Base-by-base conservation (phyloP, 1,140 invertebrate species). In the Zelostemma sp. region DNA sequence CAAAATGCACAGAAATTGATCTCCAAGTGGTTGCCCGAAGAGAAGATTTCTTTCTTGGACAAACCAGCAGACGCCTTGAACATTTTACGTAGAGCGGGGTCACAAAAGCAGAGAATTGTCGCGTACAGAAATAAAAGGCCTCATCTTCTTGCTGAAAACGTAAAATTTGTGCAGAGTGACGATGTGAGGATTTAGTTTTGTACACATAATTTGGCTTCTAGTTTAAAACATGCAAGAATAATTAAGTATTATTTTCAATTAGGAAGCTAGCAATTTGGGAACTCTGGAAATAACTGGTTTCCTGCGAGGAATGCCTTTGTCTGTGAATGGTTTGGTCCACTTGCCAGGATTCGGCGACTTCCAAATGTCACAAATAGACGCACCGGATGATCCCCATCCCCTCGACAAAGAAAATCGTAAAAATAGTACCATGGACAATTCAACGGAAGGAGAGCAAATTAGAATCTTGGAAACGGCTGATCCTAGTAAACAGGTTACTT, bases 291-390 rank as follows among this genome's bases (percentile, higher is more conserved):
- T 98, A 1, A 92, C 91, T 60, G 97, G 97, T 1, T 97, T 92
- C 84, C 81, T 99, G 43, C 86, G 94, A 75, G 94, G 95, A 0
- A 88, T 90, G 70, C 85, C 92, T 5, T 85, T 97, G 33, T 93
- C 92, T 82, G 95, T 94, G 0, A 98, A 99, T 88, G 87, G 91
- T 68, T 86, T 98, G 43, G 86, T 99, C 43, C 94, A 99, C 77
- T 90, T 99, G 49, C 91, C 94, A 49, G 96, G 95, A 0, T 90
- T 95, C 78, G 97, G 96, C 35, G 93, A 97, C 79, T 99, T 93
- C 82, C 96, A 98, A 87, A 91, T 99, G 89, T 87, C 85, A 1
- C 90, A 92, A 80, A 95, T 98, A 68, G 91, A 93, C 85, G 87
- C 89, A 0, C 80, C 87, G 0, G 81, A 85, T 55, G 94, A 97